These are phyloP conservation scores for Poeciliopsis occidentalis DNA, from an alignment of 2,113 vertebrate species.

Conservation along the genomic window DNA sequence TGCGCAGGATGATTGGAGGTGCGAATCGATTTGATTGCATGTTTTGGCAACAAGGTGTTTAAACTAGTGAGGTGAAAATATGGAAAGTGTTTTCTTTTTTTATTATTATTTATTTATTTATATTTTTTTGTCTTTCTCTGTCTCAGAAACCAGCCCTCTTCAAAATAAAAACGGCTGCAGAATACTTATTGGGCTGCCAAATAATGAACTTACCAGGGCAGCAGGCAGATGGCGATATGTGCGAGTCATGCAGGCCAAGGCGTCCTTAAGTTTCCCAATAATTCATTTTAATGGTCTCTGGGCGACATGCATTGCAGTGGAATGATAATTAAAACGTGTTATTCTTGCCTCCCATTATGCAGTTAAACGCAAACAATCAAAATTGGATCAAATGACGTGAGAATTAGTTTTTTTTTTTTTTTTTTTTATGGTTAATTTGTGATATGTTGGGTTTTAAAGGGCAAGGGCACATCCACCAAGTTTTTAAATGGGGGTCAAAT, in stretches of 20 bases:
- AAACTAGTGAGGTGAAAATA: not conserved
- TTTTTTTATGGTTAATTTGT: not conserved
- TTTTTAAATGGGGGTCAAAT: not conserved
- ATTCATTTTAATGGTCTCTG: constrained; percentile 42
- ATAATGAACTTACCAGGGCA: constrained; percentile 45
- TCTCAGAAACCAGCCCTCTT: not conserved
- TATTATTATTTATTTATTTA: no score
- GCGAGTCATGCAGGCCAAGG: constrained; percentile 49
- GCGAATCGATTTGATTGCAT: constrained; percentile 10
- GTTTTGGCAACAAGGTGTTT: constrained; percentile 4
- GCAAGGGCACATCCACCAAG: not conserved
- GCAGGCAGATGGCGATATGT: constrained; percentile 79
- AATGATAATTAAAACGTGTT: constrained; percentile 36
- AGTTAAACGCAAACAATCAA: not conserved
- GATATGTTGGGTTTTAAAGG: not conserved
- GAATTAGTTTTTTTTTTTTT: not conserved
- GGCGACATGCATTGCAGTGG: constrained; percentile 19
- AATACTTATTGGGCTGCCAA: constrained; percentile 47
- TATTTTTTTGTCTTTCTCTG: not conserved
- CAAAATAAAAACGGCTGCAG: constrained; percentile 38
- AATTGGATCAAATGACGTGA: not conserved
- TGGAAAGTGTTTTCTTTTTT: constrained; percentile 8
- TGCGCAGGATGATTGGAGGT: constrained; percentile 10
- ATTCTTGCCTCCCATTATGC: constrained; percentile 2
- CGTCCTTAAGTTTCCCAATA: constrained; percentile 48